These are phyloP conservation scores for Melanotaenia nigrans DNA, from an alignment of 2,797 vertebrate species.

Conservation along the genomic window DNA sequence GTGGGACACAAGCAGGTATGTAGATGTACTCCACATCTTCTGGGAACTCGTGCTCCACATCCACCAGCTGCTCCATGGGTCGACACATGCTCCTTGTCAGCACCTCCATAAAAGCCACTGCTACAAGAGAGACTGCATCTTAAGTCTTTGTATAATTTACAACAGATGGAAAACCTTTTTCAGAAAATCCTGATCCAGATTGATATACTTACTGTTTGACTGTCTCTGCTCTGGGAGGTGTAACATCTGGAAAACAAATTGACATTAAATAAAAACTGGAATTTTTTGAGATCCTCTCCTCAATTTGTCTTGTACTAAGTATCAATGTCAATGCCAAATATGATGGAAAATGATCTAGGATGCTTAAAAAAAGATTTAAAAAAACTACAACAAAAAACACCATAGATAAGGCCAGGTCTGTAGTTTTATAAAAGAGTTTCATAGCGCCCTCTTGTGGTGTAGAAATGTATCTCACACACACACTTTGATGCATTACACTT, in stretches of 20 bases:
- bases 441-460: slow-evolving; percentile 49
- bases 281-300: neutral
- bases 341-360: neutral
- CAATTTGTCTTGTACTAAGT: neutral
- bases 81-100: slow-evolving; percentile 86
- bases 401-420: neutral
- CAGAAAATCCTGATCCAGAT: neutral
- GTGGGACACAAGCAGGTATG: slow-evolving; percentile 85
- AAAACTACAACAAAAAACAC: too few species aligned
- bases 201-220: slow-evolving; percentile 48
- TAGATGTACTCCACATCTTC: slow-evolving; percentile 83
- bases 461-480: neutral
- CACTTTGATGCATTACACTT: slow-evolving; percentile 10
- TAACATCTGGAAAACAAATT: slow-evolving; percentile 48
- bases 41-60: slow-evolving; percentile 86
- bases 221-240: slow-evolving; percentile 2
- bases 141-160: neutral
- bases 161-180: neutral
- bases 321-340: neutral
- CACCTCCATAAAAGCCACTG: slow-evolving; percentile 86
- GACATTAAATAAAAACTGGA: neutral
- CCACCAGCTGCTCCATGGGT: slow-evolving; percentile 86
- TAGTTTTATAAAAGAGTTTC: neutral
- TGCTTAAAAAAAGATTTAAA: neutral
- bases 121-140: slow-evolving; percentile 59